Percentiles rank a stretch among this genome's conserved stretches.
These are phyloP conservation scores for Anastatus disparis DNA, from an alignment of 1,140 invertebrate species.

Conservation along the genomic window DNA sequence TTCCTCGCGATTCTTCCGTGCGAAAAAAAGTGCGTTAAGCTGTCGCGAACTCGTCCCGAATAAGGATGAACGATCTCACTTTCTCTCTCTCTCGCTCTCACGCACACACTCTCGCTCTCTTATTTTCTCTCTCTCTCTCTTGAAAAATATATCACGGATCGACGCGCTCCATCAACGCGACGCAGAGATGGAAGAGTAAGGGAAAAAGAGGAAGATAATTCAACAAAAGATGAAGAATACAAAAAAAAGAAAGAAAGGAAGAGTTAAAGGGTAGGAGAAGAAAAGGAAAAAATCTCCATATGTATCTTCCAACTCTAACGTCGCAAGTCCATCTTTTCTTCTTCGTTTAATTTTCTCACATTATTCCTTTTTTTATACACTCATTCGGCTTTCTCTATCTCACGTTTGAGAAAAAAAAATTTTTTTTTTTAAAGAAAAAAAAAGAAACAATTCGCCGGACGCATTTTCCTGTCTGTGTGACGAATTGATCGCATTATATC, in stretches of 20 bases:
- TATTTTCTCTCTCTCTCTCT: conserved; percentile 1
- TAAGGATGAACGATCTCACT: conserved; percentile 28
- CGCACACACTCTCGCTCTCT: background rate
- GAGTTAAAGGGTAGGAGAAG: background rate
- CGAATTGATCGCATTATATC: conserved; percentile 27
- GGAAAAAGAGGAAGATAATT: background rate
- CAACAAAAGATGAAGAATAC: conserved; percentile 2
- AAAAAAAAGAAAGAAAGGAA: background rate
- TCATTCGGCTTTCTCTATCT: conserved; percentile 13
- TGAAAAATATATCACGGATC: conserved; percentile 35
- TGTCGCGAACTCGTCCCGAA: conserved; percentile 29
- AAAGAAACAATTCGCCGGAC: conserved; percentile 24
- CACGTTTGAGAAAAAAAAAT: conserved; percentile 15
- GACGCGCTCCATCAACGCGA: conserved; percentile 8
- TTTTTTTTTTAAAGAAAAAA: no score
- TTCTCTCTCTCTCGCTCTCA: background rate
- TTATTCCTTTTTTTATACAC: conserved; percentile 17
- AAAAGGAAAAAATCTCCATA: conserved; percentile 16
- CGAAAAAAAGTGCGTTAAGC: conserved; percentile 31
- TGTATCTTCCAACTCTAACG: conserved; percentile 12
- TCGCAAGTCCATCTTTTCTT: background rate
- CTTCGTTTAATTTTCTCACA: background rate
- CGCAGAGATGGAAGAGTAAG: background rate
- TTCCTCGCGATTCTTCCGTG: conserved; percentile 25
- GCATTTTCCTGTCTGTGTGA: background rate